phyloP scores from a whole-genome alignment of 2,797 vertebrate species.

The Decapterus maruadsi region DNA sequence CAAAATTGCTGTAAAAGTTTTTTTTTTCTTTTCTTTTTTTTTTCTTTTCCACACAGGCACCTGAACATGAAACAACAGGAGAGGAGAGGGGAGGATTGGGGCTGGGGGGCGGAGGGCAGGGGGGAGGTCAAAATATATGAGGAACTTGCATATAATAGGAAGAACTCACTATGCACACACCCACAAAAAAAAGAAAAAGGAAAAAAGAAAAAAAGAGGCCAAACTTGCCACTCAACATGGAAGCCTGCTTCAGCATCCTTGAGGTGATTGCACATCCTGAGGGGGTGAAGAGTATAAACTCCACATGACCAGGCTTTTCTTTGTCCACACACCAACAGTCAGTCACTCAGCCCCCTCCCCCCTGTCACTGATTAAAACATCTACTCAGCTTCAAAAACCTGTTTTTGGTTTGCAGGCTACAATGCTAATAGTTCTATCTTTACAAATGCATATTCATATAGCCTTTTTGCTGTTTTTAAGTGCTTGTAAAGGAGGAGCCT shows the following conservation, averaged over 20 bases:
- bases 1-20: constrained; percentile 76
- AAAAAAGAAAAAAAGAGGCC: constrained; percentile 26
- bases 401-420: constrained; percentile 83
- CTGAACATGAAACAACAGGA: constrained; percentile 71
- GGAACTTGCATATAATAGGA: constrained; percentile 83
- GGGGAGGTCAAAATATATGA: constrained; percentile 41
- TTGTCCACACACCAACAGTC: constrained; percentile 41
- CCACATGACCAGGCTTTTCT: constrained; percentile 60
- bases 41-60: constrained; percentile 74
- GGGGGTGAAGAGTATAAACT: constrained; percentile 44
- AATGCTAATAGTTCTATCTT: constrained; percentile 60
- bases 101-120: background rate
- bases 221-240: constrained; percentile 60
- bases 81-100: background rate
- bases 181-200: constrained; percentile 22
- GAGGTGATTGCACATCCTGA: constrained; percentile 79
- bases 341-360: constrained; percentile 7
- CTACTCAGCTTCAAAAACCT: constrained; percentile 65
- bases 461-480: constrained; percentile 72
- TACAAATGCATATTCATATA: constrained; percentile 76
- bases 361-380: constrained; percentile 52
- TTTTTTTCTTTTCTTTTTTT: constrained; percentile 16
- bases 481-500: constrained; percentile 67
- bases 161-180: constrained; percentile 67
- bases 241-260: constrained; percentile 71